phyloP scores from a whole-genome alignment of 2,113 vertebrate genomes.

The Otocyon megalotis region DNA sequence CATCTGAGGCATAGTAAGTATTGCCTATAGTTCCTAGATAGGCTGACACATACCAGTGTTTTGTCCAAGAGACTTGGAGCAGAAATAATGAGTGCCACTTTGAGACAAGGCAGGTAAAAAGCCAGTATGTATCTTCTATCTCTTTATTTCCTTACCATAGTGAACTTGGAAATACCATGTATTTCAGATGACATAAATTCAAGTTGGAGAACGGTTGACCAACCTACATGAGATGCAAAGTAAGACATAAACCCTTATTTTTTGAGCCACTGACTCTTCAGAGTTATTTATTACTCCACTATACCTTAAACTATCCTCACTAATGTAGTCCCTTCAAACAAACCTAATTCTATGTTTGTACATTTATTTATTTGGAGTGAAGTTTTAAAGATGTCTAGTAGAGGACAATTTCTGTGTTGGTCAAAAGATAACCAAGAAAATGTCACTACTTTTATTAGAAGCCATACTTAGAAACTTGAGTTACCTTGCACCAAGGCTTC shows the following conservation, averaged over 20 bases:
- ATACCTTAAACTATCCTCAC: background rate
- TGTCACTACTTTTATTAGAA: background rate
- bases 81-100: background rate
- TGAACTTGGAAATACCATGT: background rate
- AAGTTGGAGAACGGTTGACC: background rate
- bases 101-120: background rate
- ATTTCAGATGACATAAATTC: background rate
- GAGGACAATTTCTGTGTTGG: background rate
- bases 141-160: background rate
- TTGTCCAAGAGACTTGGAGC: background rate
- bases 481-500: background rate
- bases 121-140: background rate
- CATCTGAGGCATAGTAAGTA: background rate
- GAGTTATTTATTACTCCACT: constrained; percentile 9
- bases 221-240: background rate
- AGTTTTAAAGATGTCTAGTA: background rate
- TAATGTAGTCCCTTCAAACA: background rate
- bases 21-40: background rate
- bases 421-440: background rate
- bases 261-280: background rate
- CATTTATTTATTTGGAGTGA: constrained; percentile 9
- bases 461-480: background rate
- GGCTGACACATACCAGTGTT: background rate
- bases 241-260: background rate
- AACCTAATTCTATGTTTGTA: background rate